Base-by-base conservation (phyloP, 1,140 invertebrate species). In the Drosophila ohnishii region DNA sequence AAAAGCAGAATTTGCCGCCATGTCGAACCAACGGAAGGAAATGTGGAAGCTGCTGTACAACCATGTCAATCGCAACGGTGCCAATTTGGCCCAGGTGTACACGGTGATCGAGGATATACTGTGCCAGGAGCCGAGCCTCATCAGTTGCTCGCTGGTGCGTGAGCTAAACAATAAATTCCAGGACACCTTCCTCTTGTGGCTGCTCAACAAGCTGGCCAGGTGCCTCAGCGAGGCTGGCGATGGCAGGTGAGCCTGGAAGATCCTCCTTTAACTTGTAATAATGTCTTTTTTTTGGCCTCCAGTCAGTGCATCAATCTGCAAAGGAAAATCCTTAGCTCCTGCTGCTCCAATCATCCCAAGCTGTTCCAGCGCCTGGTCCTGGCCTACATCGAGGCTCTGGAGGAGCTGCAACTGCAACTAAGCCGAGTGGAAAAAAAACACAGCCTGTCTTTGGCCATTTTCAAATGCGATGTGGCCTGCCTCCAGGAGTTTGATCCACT, bases 11-110 rank as follows among this genome's bases (percentile, higher is more conserved):
- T 3, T 16, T 11, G 9, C 0, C 42, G 14, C 3, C 22, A 91
- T 91, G 90, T 72, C 90, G 30, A 72, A 47, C 19, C 75, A 75
- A n/a, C 80, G 90, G 0, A 87, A 80, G 35, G 90, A 90, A 62
- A 90, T 90, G 80, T 91, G 90, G 90, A 90, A 85, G 47, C 47
- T 91, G 50, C 60, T 91, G 5, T 91, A 90, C 45, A 87, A 64
- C 34, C 55, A 90, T 28, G 90, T 90, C 1, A 82, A 81, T 40
- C 77, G 86, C 5, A 85, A 87, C 61, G 73, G 73, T 6, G 58
- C 50, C 5, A 73, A 88, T 28, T 28, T 90, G 16, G 45, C 73
- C 13, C 69, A 85, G 11, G 78, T 90, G 2, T 91, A 87, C 56
- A 76, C 65, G 14, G 87, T 88, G 7, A 82, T 91, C 13, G 89